Evolutionary conservation across 2,888 invertebrate species (phyloP).

Genomic region (Tetrapedia diversipes): DNA sequence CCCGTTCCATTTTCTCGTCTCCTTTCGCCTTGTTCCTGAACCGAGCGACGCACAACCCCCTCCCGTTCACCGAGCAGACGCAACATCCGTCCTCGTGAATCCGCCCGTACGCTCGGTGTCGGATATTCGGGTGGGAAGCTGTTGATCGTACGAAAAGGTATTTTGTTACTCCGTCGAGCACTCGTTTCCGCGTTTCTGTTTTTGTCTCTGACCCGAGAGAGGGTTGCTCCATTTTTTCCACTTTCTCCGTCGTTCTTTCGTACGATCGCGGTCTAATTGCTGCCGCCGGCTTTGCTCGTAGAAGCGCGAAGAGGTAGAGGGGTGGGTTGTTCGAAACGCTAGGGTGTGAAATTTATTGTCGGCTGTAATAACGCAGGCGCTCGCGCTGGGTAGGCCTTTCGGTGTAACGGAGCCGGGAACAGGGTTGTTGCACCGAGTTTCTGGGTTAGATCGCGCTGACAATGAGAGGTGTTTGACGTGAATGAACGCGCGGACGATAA

Average conservation of each 20-base stretch:
- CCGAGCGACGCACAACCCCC: conserved; percentile 35
- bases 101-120: neutral
- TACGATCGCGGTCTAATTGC: neutral
- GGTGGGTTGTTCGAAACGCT: neutral
- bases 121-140: conserved; percentile 27
- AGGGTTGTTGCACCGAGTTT: neutral
- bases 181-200: neutral
- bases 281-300: neutral
- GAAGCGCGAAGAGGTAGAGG: neutral
- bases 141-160: conserved; percentile 4
- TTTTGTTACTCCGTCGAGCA: conserved; percentile 13
- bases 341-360: neutral
- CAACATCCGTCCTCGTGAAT: conserved; percentile 35
- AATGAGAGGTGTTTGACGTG: neutral
- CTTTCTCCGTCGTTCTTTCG: neutral
- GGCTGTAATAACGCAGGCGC: neutral
- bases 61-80: conserved; percentile 26
- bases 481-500: neutral
- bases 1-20: too few relatives aligned
- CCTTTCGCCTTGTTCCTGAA: conserved; percentile 65
- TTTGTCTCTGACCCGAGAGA: too few relatives aligned
- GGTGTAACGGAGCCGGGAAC: too few relatives aligned
- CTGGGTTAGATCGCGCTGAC: neutral
- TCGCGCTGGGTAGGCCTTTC: neutral
- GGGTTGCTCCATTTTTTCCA: neutral